Percentiles rank a stretch among this genome's conserved stretches.
These are phyloP conservation scores for Epizoanthus stellaris DNA, from an alignment of 92 coral and sea anemone genomes.

Conservation along the genomic window DNA sequence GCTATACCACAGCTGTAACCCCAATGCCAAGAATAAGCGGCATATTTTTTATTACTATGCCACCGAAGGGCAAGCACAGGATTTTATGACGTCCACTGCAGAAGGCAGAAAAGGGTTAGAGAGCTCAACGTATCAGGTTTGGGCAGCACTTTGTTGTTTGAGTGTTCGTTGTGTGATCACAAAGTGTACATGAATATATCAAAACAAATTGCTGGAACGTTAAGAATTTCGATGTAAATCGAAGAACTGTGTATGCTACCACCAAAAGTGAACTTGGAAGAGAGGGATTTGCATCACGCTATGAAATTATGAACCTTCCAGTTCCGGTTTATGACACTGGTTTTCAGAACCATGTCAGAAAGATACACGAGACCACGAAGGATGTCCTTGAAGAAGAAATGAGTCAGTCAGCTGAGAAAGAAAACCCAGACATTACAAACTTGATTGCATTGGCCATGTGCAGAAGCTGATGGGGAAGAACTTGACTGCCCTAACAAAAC, in stretches of 20 bases:
- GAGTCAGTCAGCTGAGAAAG: neutral
- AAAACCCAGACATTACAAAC: neutral
- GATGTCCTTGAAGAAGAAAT: neutral
- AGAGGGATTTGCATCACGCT: slow-evolving; percentile 43
- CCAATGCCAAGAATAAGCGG: neutral
- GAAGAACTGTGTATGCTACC: slow-evolving; percentile 32
- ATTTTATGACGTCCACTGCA: slow-evolving; percentile 2
- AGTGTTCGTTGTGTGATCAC: slow-evolving; percentile 26
- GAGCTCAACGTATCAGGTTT: slow-evolving; percentile 29
- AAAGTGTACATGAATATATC: slow-evolving; percentile 36
- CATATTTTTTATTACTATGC: slow-evolving; percentile 45
- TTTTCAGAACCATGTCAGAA: neutral
- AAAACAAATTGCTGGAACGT: slow-evolving; percentile 23
- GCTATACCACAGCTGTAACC: slow-evolving; percentile 26
- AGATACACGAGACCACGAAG: neutral
- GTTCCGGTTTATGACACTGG: slow-evolving; percentile 26
- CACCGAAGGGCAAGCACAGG: slow-evolving; percentile 25
- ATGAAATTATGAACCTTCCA: slow-evolving; percentile 47
- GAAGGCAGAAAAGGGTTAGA: neutral
- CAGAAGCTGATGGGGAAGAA: neutral
- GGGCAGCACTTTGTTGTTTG: slow-evolving; percentile 30
- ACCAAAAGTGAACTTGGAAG: slow-evolving; percentile 38
- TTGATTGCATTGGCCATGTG: neutral
- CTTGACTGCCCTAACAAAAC: slow-evolving; percentile 17
- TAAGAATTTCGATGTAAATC: slow-evolving; percentile 28